Base-by-base conservation (phyloP, 2,888 invertebrate genomes). In the Tetrapedia diversipes region DNA sequence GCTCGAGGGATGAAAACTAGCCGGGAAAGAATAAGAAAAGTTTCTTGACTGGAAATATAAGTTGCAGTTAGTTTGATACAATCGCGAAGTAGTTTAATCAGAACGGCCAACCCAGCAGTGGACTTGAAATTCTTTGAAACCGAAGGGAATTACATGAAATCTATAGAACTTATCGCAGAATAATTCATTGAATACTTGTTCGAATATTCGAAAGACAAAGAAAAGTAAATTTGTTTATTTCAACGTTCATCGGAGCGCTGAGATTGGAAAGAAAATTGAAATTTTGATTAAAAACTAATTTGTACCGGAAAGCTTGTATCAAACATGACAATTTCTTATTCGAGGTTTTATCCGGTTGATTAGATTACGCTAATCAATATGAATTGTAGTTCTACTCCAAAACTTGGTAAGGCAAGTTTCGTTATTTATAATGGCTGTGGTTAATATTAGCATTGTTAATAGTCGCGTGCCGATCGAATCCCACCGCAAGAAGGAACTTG, bases 211-310 rank as follows among this genome's bases (percentile, higher is more conserved):
- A 34, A n/a, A 1, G 43, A 29, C 8, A 7, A 24, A 16, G 3
- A n/a, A 41, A 39, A 41, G 14, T n/a, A n/a, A n/a, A n/a, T n/a
- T n/a, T n/a, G 73, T 76, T 76, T 73, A 65, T 73, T 63, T 45
- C n/a, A n/a, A n/a, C n/a, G n/a, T n/a, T n/a, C n/a, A n/a, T n/a
- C n/a, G n/a, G n/a, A n/a, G n/a, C n/a, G n/a, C n/a, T n/a, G n/a
- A n/a, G n/a, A n/a, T n/a, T n/a, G n/a, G n/a, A n/a, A n/a, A n/a
- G n/a, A n/a, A n/a, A n/a, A n/a, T n/a, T n/a, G n/a, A n/a, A n/a
- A n/a, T n/a, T n/a, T n/a, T n/a, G n/a, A n/a, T n/a, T n/a, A n/a
- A n/a, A n/a, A n/a, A n/a, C n/a, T n/a, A n/a, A n/a, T n/a, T n/a
- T n/a, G n/a, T n/a, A n/a, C n/a, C n/a, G n/a, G n/a, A n/a, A n/a